These are phyloP conservation scores for Hydropsyche betteni DNA, from an alignment of 2,888 invertebrate genomes.

Conservation along the genomic window DNA sequence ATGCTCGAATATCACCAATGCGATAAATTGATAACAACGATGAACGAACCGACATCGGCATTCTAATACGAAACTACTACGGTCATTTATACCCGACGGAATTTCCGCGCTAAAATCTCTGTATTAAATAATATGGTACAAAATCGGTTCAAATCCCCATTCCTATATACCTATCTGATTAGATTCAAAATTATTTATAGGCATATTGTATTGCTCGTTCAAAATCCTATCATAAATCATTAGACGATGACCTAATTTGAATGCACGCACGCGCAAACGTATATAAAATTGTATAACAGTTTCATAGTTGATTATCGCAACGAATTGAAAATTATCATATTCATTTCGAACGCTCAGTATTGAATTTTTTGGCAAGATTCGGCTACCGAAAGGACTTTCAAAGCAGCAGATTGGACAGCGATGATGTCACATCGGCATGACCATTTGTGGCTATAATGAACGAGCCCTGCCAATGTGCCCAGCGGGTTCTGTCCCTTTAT, in stretches of 20 bases:
- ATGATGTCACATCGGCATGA: conserved; percentile 43
- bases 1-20: no score
- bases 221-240: conserved; percentile 12
- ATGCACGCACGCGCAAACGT: neutral
- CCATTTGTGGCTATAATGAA: conserved; percentile 46
- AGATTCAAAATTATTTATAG: conserved; percentile 29
- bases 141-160: conserved; percentile 1
- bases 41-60: no score
- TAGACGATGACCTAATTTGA: conserved; percentile 21
- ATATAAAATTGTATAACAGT: neutral
- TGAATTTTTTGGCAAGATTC: conserved; percentile 13
- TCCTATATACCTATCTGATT: neutral
- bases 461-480: conserved; percentile 14
- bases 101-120: neutral
- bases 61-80: no score
- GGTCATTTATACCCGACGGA: no score
- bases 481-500: conserved; percentile 14
- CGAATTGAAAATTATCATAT: conserved; percentile 24
- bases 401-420: conserved; percentile 41
- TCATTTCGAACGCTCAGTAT: neutral
- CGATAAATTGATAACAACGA: no score
- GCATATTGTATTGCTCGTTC: conserved; percentile 12
- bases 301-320: neutral
- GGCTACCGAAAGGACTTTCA: conserved; percentile 39
- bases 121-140: conserved; percentile 8